A percentile compares a stretch with the other conserved stretches of the same genome.
These are phyloP conservation scores for Rhynchotus rufescens DNA, from an alignment of 2,797 vertebrate genomes.

Conservation along the genomic window DNA sequence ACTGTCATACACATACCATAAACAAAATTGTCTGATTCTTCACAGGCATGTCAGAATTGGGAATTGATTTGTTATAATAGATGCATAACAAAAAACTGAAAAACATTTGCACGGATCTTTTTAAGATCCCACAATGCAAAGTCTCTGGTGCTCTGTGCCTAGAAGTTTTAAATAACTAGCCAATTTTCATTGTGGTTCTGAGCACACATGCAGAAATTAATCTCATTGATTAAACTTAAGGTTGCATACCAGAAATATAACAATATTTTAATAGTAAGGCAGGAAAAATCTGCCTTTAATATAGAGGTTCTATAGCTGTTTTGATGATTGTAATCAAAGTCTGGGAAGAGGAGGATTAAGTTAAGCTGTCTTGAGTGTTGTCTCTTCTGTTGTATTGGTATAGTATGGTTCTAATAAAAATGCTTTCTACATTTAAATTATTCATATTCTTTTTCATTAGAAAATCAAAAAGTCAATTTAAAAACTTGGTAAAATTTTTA, in stretches of 20 bases:
- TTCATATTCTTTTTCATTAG: constrained; percentile 76
- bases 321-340: constrained; percentile 62
- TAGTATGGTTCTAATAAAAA: constrained; percentile 37
- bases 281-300: constrained; percentile 5
- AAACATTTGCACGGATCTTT: not conserved
- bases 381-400: constrained; percentile 42
- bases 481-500: constrained; percentile 79
- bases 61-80: constrained; percentile 29
- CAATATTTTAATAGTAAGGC: not conserved
- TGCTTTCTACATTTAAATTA: constrained; percentile 65
- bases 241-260: constrained; percentile 11
- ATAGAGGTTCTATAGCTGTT: constrained; percentile 25
- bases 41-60: not conserved
- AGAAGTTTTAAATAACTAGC: constrained; percentile 1
- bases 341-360: constrained; percentile 37
- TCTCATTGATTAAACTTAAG: constrained; percentile 15
- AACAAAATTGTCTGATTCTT: not conserved
- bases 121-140: not conserved
- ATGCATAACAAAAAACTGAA: not conserved
- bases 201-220: not conserved
- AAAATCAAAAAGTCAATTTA: constrained; percentile 74
- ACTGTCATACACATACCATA: not conserved
- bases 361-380: constrained; percentile 46
- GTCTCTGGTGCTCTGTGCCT: not conserved
- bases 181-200: not conserved